Conservation (phyloP, 2,888 invertebrate genomes). For the Dusona sp. region DNA sequence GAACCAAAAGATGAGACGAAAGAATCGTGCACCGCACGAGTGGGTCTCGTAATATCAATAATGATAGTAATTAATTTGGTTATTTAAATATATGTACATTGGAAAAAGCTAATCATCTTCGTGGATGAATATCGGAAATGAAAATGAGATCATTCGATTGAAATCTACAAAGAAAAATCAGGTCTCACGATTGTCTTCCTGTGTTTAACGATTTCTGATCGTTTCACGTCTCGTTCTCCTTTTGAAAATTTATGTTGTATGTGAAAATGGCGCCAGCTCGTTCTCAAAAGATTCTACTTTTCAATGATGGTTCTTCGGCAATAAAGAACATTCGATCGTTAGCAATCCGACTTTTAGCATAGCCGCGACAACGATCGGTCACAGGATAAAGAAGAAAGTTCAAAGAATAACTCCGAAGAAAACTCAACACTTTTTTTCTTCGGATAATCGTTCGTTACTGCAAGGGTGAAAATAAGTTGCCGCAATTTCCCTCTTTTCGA, state of each 20-base stretch:
- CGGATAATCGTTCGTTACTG: not conserved
- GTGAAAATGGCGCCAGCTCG: not conserved
- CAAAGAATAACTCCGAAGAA: conserved; percentile 51
- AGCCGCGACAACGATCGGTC: conserved; percentile 48
- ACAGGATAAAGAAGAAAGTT: not conserved
- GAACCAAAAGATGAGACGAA: conserved; percentile 10
- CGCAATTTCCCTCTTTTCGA: conserved; percentile 28
- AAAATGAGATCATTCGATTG: conserved; percentile 30
- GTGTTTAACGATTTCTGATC: conserved; percentile 24
- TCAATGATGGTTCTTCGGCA: conserved; percentile 10
- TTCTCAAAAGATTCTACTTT: conserved; percentile 23
- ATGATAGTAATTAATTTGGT: not conserved
- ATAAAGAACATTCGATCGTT: conserved; percentile 33
- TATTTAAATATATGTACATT: not conserved
- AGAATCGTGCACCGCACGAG: conserved; percentile 24
- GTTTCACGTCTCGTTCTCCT: conserved; percentile 6
- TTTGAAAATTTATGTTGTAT: not conserved
- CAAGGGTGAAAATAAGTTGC: conserved; percentile 2
- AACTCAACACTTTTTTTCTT: conserved; percentile 24
- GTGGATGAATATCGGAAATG: conserved; percentile 20
- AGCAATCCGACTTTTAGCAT: conserved; percentile 37
- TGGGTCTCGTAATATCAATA: not conserved
- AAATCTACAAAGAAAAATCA: conserved; percentile 24
- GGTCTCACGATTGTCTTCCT: conserved; percentile 16
- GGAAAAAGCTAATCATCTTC: conserved; percentile 13